Percentiles rank a stretch among this genome's conserved stretches.
phyloP scores from a whole-genome alignment of 2,888 invertebrate species.

The Macrosiphum euphorbiae region DNA sequence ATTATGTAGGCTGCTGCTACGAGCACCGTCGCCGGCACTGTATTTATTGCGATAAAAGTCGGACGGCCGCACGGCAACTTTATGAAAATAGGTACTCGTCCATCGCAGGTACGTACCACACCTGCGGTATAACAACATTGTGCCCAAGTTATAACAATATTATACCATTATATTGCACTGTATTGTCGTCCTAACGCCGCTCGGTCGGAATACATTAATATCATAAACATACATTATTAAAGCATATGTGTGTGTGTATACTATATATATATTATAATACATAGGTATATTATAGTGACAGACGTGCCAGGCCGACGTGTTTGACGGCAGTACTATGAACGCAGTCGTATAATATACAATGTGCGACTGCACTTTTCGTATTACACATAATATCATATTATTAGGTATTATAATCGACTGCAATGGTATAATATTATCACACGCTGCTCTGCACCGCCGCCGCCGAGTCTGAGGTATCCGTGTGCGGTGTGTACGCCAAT shows the following conservation, averaged over 20 bases:
- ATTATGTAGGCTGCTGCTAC: background rate
- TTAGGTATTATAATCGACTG: background rate
- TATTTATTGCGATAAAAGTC: conserved; percentile 31
- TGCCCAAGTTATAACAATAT: background rate
- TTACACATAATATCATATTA: background rate
- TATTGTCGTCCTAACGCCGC: background rate
- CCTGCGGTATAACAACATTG: background rate
- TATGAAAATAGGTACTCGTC: background rate
- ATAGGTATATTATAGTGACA: background rate
- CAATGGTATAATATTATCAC: background rate
- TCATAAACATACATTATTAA: background rate
- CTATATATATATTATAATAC: too few relatives aligned
- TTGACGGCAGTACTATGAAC: background rate
- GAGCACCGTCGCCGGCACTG: background rate
- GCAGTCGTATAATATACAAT: background rate
- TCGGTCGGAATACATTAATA: background rate
- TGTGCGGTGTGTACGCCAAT: background rate
- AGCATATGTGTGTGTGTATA: background rate
- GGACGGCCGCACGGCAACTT: background rate
- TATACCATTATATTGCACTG: background rate
- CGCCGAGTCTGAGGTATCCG: background rate
- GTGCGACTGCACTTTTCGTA: background rate
- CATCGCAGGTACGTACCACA: background rate
- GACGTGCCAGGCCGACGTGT: conserved; percentile 6
- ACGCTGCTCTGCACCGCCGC: background rate